A percentile compares a stretch with the other conserved stretches of the same genome.
phyloP scores from a whole-genome alignment of 1,140 invertebrate species.

The Aphelinus atriplicis region DNA sequence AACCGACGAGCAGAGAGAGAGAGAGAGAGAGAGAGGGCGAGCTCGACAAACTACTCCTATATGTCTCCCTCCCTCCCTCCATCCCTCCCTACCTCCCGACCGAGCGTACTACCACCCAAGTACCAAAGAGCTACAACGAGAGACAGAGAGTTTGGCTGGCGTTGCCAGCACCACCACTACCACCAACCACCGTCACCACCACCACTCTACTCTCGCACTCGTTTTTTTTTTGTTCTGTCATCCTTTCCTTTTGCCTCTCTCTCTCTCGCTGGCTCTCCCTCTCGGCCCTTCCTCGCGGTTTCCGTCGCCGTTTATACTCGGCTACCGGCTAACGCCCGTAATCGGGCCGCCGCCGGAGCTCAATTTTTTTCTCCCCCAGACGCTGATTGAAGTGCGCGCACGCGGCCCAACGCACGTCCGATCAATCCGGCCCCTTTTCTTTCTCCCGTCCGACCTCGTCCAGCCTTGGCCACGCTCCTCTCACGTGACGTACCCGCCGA shows the following conservation, averaged over 20 bases:
- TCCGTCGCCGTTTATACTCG: not conserved
- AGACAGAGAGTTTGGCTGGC: conserved; percentile 1
- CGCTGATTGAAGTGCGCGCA: too few relatives aligned
- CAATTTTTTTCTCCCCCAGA: too few relatives aligned
- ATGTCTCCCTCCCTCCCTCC: not conserved
- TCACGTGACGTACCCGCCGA: too few relatives aligned
- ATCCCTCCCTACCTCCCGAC: not conserved
- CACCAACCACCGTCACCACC: not conserved
- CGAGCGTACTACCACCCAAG: not conserved
- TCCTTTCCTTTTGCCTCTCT: not conserved
- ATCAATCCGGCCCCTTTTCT: too few relatives aligned
- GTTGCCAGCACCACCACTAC: not conserved
- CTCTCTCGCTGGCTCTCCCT: not conserved
- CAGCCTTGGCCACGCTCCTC: too few relatives aligned
- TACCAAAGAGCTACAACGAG: too few relatives aligned
- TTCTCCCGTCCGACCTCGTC: too few relatives aligned
- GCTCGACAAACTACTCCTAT: not conserved
- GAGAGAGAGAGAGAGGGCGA: not conserved
- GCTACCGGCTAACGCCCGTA: not conserved
- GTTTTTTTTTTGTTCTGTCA: not conserved
- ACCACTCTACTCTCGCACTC: not conserved
- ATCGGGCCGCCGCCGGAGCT: too few relatives aligned
- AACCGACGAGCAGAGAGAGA: not conserved
- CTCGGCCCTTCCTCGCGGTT: conserved; percentile 1
- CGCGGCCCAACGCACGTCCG: too few relatives aligned